A percentile compares a stretch with the other conserved stretches of the same genome.
Conservation (phyloP, 2,888 invertebrate genomes). For the Caenorhabditis afra region DNA sequence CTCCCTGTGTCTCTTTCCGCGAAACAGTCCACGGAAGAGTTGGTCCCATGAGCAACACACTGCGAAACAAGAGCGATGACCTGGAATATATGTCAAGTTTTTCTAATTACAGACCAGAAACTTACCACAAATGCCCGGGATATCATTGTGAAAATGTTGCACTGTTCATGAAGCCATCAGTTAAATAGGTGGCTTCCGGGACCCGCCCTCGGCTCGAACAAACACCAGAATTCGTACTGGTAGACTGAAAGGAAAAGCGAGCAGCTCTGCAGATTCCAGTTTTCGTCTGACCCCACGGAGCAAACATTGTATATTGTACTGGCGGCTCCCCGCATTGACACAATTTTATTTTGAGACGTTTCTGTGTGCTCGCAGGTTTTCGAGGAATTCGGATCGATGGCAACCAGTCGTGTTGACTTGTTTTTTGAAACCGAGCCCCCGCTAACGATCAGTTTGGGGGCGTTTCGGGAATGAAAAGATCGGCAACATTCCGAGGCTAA, state of each 20-base stretch:
- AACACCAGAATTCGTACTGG: constrained; percentile 4
- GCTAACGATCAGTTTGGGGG: background rate
- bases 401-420: constrained; percentile 47
- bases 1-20: constrained; percentile 39
- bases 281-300: constrained; percentile 49
- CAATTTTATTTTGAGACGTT: constrained; percentile 54
- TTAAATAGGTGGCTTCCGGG: constrained; percentile 18
- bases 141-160: constrained; percentile 41
- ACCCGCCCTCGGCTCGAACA: no score
- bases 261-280: constrained; percentile 32
- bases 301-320: constrained; percentile 54
- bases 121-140: constrained; percentile 19
- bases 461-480: background rate
- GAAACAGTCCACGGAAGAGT: constrained; percentile 33
- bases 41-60: no score
- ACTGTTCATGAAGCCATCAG: constrained; percentile 16
- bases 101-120: background rate
- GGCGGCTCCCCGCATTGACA: constrained; percentile 17
- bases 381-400: constrained; percentile 18
- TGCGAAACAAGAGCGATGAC: constrained; percentile 1
- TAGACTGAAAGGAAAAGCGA: constrained; percentile 21
- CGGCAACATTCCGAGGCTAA: constrained; percentile 5
- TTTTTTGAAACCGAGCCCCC: constrained; percentile 9
- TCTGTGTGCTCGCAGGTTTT: constrained; percentile 39
- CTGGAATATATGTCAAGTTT: background rate